Percentiles rank a stretch among this genome's conserved stretches.
Evolutionary conservation across 2,797 vertebrate genomes (phyloP).

Genomic region (Balearica regulorum): DNA sequence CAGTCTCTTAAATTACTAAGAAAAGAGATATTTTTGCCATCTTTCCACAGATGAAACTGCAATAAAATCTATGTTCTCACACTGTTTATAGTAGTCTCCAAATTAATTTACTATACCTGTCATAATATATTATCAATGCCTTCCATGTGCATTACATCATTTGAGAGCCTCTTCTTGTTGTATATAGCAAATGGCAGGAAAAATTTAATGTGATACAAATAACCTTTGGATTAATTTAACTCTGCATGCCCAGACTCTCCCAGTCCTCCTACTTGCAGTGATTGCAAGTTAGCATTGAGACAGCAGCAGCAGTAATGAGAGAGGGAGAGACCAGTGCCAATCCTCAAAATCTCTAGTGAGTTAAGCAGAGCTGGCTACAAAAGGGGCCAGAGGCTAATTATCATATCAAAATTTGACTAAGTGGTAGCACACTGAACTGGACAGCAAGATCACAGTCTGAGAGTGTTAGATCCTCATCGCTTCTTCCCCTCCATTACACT

Average conservation of each 20-base stretch:
- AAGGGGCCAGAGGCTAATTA: neutral
- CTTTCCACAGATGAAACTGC: constrained; percentile 29
- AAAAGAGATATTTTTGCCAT: constrained; percentile 37
- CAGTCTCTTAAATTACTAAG: constrained; percentile 15
- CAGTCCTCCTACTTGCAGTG: neutral
- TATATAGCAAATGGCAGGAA: neutral
- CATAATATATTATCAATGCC: constrained; percentile 4
- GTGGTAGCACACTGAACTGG: neutral
- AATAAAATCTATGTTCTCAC: neutral
- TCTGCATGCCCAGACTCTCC: neutral
- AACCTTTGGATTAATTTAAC: neutral
- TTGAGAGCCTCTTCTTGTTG: neutral
- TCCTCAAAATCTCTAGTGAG: neutral
- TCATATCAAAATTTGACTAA: neutral
- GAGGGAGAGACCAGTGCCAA: neutral
- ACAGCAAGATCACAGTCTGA: neutral
- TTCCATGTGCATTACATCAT: constrained; percentile 28
- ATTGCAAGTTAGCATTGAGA: neutral
- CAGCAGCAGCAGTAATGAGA: neutral
- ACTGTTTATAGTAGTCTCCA: neutral
- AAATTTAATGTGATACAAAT: neutral
- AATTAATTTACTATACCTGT: constrained; percentile 46
- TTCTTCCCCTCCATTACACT: neutral
- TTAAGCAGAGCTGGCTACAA: neutral
- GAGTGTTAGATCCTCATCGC: neutral